These are phyloP conservation scores for Corticium candelabrum DNA, from an alignment of 37 sponge, comb jelly and placozoan species.

Conservation along the genomic window DNA sequence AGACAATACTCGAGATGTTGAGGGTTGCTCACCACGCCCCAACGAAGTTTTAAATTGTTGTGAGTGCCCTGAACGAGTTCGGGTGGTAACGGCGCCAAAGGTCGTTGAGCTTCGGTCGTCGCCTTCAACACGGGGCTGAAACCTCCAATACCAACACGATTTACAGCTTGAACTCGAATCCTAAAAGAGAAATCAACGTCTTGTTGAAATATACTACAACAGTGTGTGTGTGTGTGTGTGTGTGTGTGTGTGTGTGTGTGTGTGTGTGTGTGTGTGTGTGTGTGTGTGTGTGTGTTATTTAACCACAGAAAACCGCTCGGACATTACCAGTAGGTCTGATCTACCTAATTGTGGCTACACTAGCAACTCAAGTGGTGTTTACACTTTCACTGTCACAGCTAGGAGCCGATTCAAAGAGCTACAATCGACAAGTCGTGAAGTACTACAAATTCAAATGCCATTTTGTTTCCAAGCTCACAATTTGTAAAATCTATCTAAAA, in stretches of 20 bases:
- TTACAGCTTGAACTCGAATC: background rate
- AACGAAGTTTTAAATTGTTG: background rate
- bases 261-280: background rate
- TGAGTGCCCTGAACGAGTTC: background rate
- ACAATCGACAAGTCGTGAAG: no score
- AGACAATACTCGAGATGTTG: background rate
- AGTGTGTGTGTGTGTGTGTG: conserved; percentile 20
- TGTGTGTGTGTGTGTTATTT: no score
- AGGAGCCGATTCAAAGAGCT: no score
- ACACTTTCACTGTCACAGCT: no score
- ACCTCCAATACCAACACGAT: background rate
- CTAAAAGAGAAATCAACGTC: background rate
- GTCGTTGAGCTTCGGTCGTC: background rate
- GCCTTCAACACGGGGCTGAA: background rate
- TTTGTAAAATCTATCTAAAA: no score
- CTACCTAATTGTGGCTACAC: no score
- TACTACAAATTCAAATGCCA: no score
- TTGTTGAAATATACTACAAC: no score
- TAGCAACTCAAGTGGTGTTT: no score
- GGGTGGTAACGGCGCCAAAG: background rate
- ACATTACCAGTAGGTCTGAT: no score
- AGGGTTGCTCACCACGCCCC: background rate
- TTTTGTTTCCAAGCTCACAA: no score
- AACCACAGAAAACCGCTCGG: background rate
- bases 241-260: conserved; percentile 19